Evolutionary conservation across 2,888 invertebrate species (phyloP).

Genomic region (Melinaea menophilus): DNA sequence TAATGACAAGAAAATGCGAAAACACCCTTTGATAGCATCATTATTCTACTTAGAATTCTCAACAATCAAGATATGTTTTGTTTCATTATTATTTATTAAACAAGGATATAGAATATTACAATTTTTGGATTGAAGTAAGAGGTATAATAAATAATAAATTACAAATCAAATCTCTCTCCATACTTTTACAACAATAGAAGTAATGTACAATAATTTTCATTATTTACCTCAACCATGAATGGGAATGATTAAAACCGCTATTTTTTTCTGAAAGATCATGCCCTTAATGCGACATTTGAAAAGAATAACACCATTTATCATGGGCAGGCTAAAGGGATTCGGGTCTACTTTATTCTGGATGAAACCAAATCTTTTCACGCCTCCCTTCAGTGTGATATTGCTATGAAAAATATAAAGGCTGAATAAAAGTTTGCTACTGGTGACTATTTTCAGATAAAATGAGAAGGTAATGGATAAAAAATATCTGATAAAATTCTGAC

Average conservation of each 20-base stretch:
- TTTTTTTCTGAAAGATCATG: slow-evolving; percentile 46
- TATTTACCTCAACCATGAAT: slow-evolving; percentile 14
- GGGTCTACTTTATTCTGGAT: slow-evolving; percentile 56
- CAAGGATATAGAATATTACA: too few relatives aligned
- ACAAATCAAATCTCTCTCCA: too few relatives aligned
- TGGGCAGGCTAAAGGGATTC: slow-evolving; percentile 64
- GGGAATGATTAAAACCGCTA: slow-evolving; percentile 21
- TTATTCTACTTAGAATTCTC: too few relatives aligned
- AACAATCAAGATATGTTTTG: too few relatives aligned
- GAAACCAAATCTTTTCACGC: slow-evolving; percentile 67
- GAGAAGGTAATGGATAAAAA: slow-evolving; percentile 32
- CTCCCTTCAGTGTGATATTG: slow-evolving; percentile 48
- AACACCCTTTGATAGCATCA: slow-evolving; percentile 1
- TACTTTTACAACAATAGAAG: not conserved
- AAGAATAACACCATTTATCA: slow-evolving; percentile 73
- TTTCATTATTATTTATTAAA: too few relatives aligned
- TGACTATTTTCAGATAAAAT: not conserved
- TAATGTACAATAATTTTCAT: not conserved
- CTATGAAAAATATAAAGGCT: slow-evolving; percentile 45
- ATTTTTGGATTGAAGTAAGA: too few relatives aligned
- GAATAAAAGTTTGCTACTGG: not conserved
- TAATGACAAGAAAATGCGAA: slow-evolving; percentile 2
- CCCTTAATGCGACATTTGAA: slow-evolving; percentile 59
- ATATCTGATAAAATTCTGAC: slow-evolving; percentile 14
- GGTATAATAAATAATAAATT: too few relatives aligned